phyloP scores from a whole-genome alignment of 2,797 vertebrate species.

The Pogoniulus pusillus region DNA sequence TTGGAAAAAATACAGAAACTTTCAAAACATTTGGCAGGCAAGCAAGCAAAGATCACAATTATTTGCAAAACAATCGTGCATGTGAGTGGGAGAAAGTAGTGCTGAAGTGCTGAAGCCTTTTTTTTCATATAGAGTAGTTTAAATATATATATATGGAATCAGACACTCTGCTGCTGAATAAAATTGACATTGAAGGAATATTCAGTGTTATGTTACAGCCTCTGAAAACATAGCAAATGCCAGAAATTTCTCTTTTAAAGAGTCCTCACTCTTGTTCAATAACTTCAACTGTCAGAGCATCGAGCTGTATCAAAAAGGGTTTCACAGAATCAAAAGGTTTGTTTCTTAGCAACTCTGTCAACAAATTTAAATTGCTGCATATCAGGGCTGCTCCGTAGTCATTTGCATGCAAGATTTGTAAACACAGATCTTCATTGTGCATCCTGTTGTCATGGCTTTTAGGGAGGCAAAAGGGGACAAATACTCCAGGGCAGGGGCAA shows the following conservation, averaged over 20 bases:
- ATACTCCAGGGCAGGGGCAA: slow-evolving; percentile 31
- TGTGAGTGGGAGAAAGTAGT: slow-evolving; percentile 10
- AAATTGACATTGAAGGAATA: slow-evolving; percentile 69
- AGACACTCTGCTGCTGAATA: slow-evolving; percentile 26
- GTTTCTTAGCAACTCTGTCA: slow-evolving; percentile 75
- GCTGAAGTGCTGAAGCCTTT: slow-evolving; percentile 41
- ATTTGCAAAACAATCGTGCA: slow-evolving; percentile 53
- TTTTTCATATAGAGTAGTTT: slow-evolving; percentile 43
- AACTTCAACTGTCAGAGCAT: slow-evolving; percentile 71
- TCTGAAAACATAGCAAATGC: slow-evolving; percentile 73
- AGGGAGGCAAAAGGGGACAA: slow-evolving; percentile 43
- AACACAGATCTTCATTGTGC: slow-evolving; percentile 64
- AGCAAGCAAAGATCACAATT: slow-evolving; percentile 64
- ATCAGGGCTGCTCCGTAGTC: slow-evolving; percentile 39
- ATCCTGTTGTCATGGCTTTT: slow-evolving; percentile 48
- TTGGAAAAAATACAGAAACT: slow-evolving; percentile 64
- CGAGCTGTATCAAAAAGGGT: slow-evolving; percentile 67
- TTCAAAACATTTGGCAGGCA: slow-evolving; percentile 56
- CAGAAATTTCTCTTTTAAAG: slow-evolving; percentile 71
- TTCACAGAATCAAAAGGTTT: slow-evolving; percentile 70
- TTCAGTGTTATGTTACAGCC: slow-evolving; percentile 65
- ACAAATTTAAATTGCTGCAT: slow-evolving; percentile 70
- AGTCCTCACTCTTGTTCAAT: slow-evolving; percentile 73
- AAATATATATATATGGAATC: slow-evolving; percentile 53
- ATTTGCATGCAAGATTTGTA: slow-evolving; percentile 74